Conservation (phyloP, 2,888 invertebrate species). For the Apodemia zela region DNA sequence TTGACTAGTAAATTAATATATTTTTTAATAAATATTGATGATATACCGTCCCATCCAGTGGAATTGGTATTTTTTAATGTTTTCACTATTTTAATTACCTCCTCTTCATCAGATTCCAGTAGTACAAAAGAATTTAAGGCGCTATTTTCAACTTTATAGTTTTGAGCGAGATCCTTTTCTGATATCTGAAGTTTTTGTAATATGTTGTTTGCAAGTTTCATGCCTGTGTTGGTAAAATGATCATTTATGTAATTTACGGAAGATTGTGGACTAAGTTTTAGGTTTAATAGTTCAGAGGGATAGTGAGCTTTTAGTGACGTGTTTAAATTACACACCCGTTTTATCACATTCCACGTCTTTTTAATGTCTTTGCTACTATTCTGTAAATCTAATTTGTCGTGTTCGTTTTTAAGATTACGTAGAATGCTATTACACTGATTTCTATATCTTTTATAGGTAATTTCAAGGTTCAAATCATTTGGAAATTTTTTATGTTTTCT, state of each 20-base stretch:
- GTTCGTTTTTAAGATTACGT: not conserved
- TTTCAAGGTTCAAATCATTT: too few species aligned
- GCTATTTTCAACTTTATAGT: not conserved
- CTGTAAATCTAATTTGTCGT: not conserved
- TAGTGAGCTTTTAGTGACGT: not conserved
- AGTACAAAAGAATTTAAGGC: not conserved
- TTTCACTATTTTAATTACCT: not conserved
- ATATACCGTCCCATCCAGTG: too few species aligned
- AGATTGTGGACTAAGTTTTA: not conserved
- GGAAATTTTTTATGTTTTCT: too few species aligned
- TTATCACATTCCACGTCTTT: not conserved
- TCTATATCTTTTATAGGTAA: too few species aligned
- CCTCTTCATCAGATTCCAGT: not conserved
- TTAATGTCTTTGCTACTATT: not conserved
- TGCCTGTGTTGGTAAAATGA: not conserved
- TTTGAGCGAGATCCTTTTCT: not conserved
- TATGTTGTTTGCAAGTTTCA: not conserved
- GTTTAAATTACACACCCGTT: not conserved
- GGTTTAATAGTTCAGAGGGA: not conserved
- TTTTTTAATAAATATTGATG: too few species aligned
- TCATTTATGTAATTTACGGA: slow-evolving; percentile 1
- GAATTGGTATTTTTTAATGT: not conserved
- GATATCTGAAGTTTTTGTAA: not conserved
- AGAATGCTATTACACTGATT: too few species aligned
- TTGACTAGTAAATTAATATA: too few species aligned